Base-by-base conservation (phyloP, 2,113 vertebrate species). In the Chaetorhynchus papuensis region DNA sequence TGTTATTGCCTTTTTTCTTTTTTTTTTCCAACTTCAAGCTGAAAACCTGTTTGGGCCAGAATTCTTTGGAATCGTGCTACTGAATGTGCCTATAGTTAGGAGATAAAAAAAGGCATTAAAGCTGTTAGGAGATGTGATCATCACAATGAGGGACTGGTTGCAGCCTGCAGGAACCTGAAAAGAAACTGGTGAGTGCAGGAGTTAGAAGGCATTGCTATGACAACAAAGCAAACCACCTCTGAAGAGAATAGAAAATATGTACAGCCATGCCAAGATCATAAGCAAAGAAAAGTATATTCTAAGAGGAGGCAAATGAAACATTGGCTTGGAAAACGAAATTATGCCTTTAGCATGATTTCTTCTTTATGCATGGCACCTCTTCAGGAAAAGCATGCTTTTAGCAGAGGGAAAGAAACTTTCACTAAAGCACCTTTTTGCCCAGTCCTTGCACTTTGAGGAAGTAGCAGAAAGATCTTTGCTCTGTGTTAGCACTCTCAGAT, bases 151-250 rank as follows among this genome's bases (percentile, higher is more conserved):
- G 79, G 94, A 95, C 64, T 91, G 83, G 93, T 97, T 94, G 83
- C 70, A 95, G 83, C 80, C 94, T 95, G 95, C 90, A 97, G 93
- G 93, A 97, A 95, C 70, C 87, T 95, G 87, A 96, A 86, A 85
- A 88, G 89, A 95, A 94, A 84, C 45, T 87, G 81, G 93, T 91
- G 88, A 92, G 54, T 75, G 61, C 84, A 90, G 53, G 68, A 87
- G 91, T 87, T 77, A 60, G 93, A 92, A 96, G 79, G 65, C 69
- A 85, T 94, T 89, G 83, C 94, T 95, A 91, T 96, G 86, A 94
- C 94, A 97, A 96, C 80, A 96, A 95, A 96, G 93, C 93, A 94
- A 95, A 93, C 82, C 76, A 88, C 74, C 60, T 60, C 91, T 84
- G 94, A 96, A 96, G 94, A 97, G 90, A 97, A 91, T 49, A 95